Conservation (phyloP, 2,797 vertebrate species). For the Balearica regulorum region DNA sequence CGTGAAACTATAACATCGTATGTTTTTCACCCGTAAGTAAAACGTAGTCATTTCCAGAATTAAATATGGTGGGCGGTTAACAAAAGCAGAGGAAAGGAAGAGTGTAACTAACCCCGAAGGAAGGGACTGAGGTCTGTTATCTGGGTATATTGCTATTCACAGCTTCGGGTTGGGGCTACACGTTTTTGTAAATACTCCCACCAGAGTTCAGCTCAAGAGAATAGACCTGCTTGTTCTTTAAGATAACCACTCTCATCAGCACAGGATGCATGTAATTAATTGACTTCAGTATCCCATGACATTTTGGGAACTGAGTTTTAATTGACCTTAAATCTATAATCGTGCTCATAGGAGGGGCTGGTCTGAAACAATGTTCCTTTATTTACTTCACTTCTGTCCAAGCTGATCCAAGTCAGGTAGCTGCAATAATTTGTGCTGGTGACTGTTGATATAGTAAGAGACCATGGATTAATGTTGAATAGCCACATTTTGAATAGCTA, state of each 20-base stretch:
- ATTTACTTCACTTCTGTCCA: background rate
- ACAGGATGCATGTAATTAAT: background rate
- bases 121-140: background rate
- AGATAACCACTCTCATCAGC: background rate
- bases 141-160: background rate
- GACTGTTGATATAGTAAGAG: background rate
- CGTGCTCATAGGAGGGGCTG: background rate
- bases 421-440: background rate
- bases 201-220: background rate
- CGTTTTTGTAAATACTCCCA: background rate
- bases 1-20: fast-evolving
- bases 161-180: background rate
- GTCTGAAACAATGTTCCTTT: background rate
- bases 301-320: background rate
- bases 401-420: background rate
- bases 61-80: background rate
- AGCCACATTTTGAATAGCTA: background rate
- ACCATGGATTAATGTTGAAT: background rate
- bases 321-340: background rate
- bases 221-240: background rate
- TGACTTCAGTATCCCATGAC: background rate
- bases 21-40: background rate
- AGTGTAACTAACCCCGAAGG: background rate
- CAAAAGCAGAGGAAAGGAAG: background rate
- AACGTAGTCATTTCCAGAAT: background rate